Base-by-base conservation (phyloP, 2,113 vertebrate species). In the Dipodomys spectabilis region DNA sequence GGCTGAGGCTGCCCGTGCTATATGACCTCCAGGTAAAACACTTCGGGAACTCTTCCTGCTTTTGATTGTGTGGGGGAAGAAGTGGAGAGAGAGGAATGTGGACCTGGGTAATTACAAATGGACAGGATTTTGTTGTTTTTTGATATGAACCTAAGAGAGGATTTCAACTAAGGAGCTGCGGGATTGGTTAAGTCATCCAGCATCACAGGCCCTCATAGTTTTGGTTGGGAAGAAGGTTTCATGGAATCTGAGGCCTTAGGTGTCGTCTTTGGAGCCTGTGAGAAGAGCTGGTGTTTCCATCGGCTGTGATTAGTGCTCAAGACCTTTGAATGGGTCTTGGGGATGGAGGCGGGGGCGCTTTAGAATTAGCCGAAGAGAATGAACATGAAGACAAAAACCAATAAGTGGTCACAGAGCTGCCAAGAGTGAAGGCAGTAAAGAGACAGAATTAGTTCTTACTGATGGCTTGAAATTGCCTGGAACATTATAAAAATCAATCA, bases 111-210 rank as follows among this genome's bases (percentile, higher is more conserved):
- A 97, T 97, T 96, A 96, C 87, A 45, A 8, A 94, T 93, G 98
- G 98, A 98, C 96, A 97, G 98, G 97, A 2, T 13, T 57, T 57
- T 57, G 98, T 98, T 97, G 95, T 97, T 98, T 16, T 18, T 11
- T 98, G 98, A 98, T 98, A 98, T 97, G 96, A 94, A 10, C 86
- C 87, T 0, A 7, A 95, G 93, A 96, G 73, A 97, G 93, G 82
- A 96, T 94, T 88, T 88, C 68, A 96, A 53, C 95, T 94, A 78
- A 68, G 78, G 71, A 95, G 86, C 81, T 90, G 84, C 93, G 93
- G 93, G 95, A 97, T 97, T 97, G 97, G 98, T 98, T 97, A 98
- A 96, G 96, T 95, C 95, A 97, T 97, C 97, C 86, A 85, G 95
- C 92, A 95, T 95, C 75, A 53, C 81, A 94, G 97, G 86, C 65